phyloP scores from a whole-genome alignment of 2,113 vertebrate genomes.

The Bolborhynchus lineola region DNA sequence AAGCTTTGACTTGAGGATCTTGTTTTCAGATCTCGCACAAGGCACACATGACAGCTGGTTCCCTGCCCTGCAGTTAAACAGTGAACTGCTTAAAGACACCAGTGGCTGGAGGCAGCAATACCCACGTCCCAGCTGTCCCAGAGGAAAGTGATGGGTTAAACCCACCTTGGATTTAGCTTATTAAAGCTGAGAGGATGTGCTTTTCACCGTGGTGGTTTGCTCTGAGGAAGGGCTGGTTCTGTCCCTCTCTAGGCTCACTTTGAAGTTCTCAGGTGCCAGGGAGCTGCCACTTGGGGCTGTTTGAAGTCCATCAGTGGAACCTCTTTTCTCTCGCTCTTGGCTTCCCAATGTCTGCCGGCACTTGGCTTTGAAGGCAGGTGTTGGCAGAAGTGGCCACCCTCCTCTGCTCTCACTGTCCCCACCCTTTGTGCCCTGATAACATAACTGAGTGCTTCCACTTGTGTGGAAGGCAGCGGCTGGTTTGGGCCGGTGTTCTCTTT shows the following conservation, averaged over 20 bases:
- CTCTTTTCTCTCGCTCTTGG: background rate
- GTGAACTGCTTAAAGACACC: background rate
- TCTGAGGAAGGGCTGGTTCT: background rate
- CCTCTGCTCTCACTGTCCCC: background rate
- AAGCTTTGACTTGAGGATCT: background rate
- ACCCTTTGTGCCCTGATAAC: background rate
- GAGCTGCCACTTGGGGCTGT: background rate
- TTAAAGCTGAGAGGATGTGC: background rate
- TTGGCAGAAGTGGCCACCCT: background rate
- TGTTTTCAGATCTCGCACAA: background rate
- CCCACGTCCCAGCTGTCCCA: background rate
- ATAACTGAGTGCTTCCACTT: background rate
- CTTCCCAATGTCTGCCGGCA: background rate
- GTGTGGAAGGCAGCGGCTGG: rapidly evolving
- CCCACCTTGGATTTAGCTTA: background rate
- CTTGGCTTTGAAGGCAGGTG: background rate
- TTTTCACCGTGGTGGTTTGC: background rate
- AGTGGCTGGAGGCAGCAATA: rapidly evolving
- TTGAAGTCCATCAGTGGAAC: rapidly evolving
- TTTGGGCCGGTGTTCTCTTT: background rate
- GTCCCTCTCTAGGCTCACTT: background rate
- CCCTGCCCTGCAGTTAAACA: background rate
- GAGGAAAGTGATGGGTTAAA: background rate
- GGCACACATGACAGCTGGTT: background rate
- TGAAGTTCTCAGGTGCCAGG: background rate